Evolutionary conservation across 1,140 invertebrate genomes (phyloP), one percentile per base, ranked within the genome.

Genomic region (Microplitis mediator): DNA sequence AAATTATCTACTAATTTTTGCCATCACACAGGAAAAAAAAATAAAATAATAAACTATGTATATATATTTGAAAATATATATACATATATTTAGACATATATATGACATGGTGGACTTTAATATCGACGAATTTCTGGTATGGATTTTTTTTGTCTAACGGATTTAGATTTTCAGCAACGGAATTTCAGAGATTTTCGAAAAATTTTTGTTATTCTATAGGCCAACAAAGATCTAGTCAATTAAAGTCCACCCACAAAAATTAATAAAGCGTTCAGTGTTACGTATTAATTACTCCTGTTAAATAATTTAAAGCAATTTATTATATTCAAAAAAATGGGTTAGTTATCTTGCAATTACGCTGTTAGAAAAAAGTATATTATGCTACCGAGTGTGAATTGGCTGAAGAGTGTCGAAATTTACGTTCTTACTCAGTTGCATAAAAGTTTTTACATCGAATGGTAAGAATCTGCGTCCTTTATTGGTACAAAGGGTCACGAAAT

Each of bases 171-270:
- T 31, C 56, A 60, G 23, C 23, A 23, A 0, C 23, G 23, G 23
- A 23, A 23, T 23, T 35, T 73, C 31, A 16, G 64, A 14, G 36
- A 71, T 58, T 56, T 72, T 71, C 58, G 36, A 63, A 35, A 70
- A 0, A 23, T 62, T 35, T 45, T 45, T 45, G 8, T 45, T 45
- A 45, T 11, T 45, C 5, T 45, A 45, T 9, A 45, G 39, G 39
- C 39, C 39, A 45, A 9, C 39, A 45, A 45, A 45, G 52, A 72
- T 58, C 63, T 77, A 80, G 72, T 81, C 78, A 80, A 85, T 85
- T 85, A 85, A 85, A 85, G 84, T 85, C 84, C 84, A 85, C 84
- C 84, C 82, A 77, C 71, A 73, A 80, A 80, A 80, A 68, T 60
- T 23, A 67, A 54, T 64, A 61, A 52, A 34, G 23, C 14, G 36